Conservation (phyloP, 2,113 vertebrate genomes). For the Hippocampus comes region DNA sequence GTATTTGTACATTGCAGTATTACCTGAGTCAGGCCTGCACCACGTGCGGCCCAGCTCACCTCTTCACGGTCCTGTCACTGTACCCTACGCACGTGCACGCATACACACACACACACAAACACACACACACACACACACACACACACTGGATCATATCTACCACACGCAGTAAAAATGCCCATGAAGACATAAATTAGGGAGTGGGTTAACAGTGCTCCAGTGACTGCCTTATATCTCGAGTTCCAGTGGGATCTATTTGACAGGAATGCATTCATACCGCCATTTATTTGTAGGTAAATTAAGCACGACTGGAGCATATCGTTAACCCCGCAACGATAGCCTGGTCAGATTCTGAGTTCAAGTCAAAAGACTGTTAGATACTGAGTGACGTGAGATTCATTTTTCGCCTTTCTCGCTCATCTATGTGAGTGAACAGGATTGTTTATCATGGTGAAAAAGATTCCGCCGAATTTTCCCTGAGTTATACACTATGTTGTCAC, state of each 20-base stretch:
- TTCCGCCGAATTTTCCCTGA: background rate
- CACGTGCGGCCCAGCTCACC: constrained; percentile 34
- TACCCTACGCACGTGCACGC: constrained; percentile 20
- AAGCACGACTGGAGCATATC: background rate
- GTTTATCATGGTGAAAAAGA: background rate
- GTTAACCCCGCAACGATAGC: background rate
- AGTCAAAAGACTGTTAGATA: background rate
- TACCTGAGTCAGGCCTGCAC: constrained; percentile 70
- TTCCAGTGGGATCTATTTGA: background rate
- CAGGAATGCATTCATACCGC: background rate
- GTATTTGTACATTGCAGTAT: constrained; percentile 96
- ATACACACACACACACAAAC: background rate
- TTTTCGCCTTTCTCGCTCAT: background rate
- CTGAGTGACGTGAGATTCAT: background rate
- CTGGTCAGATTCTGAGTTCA: background rate
- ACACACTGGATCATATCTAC: background rate
- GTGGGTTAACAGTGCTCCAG: constrained; percentile 47
- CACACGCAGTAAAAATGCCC: constrained; percentile 25
- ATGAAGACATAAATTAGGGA: constrained; percentile 15
- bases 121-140: constrained; percentile 2
- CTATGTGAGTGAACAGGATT: no score
- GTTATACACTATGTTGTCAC: background rate
- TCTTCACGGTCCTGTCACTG: constrained; percentile 63
- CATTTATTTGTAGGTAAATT: background rate
- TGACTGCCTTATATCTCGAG: constrained; percentile 49